Evolutionary conservation across 2,113 vertebrate genomes (phyloP).

Genomic region (Elephas maximus): DNA sequence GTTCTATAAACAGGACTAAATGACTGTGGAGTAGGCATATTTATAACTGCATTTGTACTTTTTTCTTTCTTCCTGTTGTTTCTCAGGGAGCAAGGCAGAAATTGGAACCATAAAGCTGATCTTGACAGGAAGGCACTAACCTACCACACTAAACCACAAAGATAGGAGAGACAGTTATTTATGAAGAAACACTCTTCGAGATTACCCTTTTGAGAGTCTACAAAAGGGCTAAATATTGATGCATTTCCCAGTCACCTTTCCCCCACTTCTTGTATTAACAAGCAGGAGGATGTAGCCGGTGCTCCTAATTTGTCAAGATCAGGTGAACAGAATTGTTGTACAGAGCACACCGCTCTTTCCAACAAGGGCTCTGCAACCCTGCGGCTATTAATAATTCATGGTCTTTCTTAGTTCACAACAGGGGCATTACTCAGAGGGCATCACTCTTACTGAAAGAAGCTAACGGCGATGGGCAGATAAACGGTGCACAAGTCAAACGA

Average conservation of each 20-base stretch:
- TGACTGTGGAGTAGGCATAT: constrained; percentile 69
- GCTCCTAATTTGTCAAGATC: constrained; percentile 87
- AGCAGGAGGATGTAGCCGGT: constrained; percentile 78
- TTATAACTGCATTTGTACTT: constrained; percentile 68
- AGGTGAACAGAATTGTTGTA: constrained; percentile 83
- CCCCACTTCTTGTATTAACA: constrained; percentile 75
- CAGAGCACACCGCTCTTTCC: constrained; percentile 72
- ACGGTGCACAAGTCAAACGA: constrained; percentile 70
- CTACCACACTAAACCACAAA: constrained; percentile 65
- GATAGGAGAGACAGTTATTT: constrained; percentile 79
- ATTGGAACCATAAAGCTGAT: constrained; percentile 81
- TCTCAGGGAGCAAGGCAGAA: constrained; percentile 71
- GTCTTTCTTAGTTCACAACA: constrained; percentile 82
- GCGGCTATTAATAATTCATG: constrained; percentile 88
- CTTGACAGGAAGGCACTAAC: constrained; percentile 79
- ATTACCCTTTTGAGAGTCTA: constrained; percentile 79
- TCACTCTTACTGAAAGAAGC: constrained; percentile 75
- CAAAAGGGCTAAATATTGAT: constrained; percentile 78
- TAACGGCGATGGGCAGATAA: constrained; percentile 76
- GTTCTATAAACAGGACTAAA: constrained; percentile 70
- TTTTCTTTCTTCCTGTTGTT: constrained; percentile 48
- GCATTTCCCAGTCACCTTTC: constrained; percentile 79
- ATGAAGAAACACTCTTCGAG: constrained; percentile 76
- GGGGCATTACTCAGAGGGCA: constrained; percentile 83
- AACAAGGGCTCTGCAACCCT: constrained; percentile 78